These are phyloP conservation scores for Toxotes jaculatrix DNA, from an alignment of 2,113 vertebrate genomes.

Conservation along the genomic window DNA sequence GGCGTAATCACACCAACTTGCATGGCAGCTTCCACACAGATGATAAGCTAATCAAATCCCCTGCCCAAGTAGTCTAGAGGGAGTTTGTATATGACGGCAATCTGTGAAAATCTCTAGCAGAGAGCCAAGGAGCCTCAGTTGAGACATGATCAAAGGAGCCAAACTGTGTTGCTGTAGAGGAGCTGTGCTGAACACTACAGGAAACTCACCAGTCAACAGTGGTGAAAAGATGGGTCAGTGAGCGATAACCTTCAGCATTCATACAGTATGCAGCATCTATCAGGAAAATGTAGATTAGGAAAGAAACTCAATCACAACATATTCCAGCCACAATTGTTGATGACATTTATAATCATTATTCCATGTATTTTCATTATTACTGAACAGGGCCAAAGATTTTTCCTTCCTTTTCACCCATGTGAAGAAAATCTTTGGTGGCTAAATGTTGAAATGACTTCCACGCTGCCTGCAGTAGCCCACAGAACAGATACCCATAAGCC, in stretches of 20 bases:
- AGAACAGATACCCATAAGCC: slow-evolving; percentile 54
- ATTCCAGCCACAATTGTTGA: too few species aligned
- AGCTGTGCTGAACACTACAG: slow-evolving; percentile 38
- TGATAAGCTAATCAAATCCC: slow-evolving; percentile 70
- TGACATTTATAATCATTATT: neutral
- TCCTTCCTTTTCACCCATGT: neutral
- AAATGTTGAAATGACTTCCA: slow-evolving; percentile 47
- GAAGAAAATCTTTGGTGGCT: slow-evolving; percentile 23
- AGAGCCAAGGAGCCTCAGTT: slow-evolving; percentile 51
- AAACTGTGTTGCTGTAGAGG: slow-evolving; percentile 44
- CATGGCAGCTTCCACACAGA: slow-evolving; percentile 50
- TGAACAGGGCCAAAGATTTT: neutral
- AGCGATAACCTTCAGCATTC: slow-evolving; percentile 23
- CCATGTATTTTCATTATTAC: neutral
- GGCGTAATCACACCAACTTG: slow-evolving; percentile 54
- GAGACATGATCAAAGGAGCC: slow-evolving; percentile 71
- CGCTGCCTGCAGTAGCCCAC: slow-evolving; percentile 18
- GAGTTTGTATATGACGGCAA: slow-evolving; percentile 65
- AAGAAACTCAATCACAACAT: neutral
- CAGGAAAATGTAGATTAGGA: neutral
- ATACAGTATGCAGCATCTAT: neutral
- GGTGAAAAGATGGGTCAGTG: slow-evolving; percentile 14
- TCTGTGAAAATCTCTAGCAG: slow-evolving; percentile 57
- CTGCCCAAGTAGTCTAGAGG: slow-evolving; percentile 53
- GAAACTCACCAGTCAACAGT: slow-evolving; percentile 23